These are phyloP conservation scores for Noturus placidus DNA, from an alignment of 2,113 vertebrate species.

Conservation along the genomic window DNA sequence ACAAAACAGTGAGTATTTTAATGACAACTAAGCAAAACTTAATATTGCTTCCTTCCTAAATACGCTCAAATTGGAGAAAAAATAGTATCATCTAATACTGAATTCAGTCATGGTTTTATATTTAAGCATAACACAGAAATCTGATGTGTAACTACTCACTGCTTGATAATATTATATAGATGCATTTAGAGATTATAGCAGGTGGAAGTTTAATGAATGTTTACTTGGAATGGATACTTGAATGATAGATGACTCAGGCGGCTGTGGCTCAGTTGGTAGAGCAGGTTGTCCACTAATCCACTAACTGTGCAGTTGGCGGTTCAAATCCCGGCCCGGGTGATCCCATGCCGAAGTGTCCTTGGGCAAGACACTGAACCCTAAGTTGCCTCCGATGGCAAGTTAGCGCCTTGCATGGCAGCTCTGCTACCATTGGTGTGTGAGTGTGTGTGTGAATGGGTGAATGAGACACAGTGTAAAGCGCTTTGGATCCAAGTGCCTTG, in stretches of 20 bases:
- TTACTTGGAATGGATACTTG: not conserved
- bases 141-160: not conserved
- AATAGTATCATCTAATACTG: not conserved
- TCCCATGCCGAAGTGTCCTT: too few relatives aligned
- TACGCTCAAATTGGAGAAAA: not conserved
- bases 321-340: too few relatives aligned
- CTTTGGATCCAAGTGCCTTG: too few relatives aligned
- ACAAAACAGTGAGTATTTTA: not conserved
- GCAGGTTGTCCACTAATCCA: too few relatives aligned
- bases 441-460: too few relatives aligned
- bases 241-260: not conserved
- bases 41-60: not conserved
- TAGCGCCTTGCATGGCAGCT: too few relatives aligned
- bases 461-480: too few relatives aligned
- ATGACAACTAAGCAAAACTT: not conserved
- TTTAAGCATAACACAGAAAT: conserved; percentile 1
- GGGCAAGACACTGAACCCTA: too few relatives aligned
- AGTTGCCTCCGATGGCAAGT: too few relatives aligned
- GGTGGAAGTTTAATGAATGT: not conserved
- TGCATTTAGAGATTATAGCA: conserved; percentile 5
- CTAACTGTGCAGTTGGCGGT: too few relatives aligned
- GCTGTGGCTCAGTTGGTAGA: too few relatives aligned
- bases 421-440: too few relatives aligned
- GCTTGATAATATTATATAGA: not conserved
- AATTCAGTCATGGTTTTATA: not conserved